Conservation (phyloP, 2,888 invertebrate genomes). For the Pterobdella sp. region DNA sequence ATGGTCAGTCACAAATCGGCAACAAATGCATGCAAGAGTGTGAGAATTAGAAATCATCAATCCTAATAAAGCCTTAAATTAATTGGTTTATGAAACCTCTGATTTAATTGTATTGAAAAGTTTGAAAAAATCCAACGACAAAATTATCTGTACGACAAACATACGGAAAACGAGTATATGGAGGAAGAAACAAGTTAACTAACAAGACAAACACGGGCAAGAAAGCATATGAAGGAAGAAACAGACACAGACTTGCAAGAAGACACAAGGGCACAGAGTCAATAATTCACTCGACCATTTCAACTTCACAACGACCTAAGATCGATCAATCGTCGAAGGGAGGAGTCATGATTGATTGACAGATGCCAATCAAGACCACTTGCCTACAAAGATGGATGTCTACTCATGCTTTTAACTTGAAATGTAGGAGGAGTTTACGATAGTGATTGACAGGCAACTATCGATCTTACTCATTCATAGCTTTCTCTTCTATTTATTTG, state of each 20-base stretch:
- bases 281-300: constrained; percentile 27
- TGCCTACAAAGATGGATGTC: constrained; percentile 18
- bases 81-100: no score
- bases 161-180: no score
- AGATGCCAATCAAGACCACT: constrained; percentile 22
- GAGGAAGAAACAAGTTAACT: no score
- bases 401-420: constrained; percentile 12
- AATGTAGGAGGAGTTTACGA: not conserved
- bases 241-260: not conserved
- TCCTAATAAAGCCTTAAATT: no score
- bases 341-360: constrained; percentile 22
- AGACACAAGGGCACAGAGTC: constrained; percentile 10
- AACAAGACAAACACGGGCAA: constrained; percentile 2
- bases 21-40: no score
- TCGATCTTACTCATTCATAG: constrained; percentile 11
- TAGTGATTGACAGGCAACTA: constrained; percentile 5
- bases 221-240: not conserved
- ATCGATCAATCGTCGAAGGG: constrained; percentile 18
- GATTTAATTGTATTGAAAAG: no score
- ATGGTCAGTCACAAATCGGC: no score
- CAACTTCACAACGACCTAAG: constrained; percentile 24
- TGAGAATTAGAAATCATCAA: no score
- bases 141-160: no score
- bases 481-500: not conserved
- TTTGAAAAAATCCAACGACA: no score